Conservation (phyloP, 2,113 vertebrate genomes). For the Symphodus melops region DNA sequence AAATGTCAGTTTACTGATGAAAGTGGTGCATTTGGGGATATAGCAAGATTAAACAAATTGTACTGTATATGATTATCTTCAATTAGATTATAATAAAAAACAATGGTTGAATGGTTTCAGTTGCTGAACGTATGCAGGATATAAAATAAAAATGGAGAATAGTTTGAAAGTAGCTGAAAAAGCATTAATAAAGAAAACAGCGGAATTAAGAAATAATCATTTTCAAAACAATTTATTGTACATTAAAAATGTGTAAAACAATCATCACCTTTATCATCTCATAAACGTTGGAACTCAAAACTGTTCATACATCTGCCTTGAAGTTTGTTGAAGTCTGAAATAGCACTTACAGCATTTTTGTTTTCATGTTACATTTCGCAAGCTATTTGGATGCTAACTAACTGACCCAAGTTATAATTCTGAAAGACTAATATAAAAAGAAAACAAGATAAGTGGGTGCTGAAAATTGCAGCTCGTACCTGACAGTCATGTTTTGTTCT, state of each 20-base stretch:
- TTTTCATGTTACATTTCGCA: neutral
- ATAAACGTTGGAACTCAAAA: neutral
- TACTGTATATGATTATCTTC: no score
- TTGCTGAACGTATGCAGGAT: no score
- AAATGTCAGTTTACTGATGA: no score
- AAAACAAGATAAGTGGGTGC: neutral
- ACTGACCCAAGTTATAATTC: neutral
- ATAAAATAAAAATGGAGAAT: neutral
- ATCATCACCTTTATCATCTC: neutral
- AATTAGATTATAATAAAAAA: no score
- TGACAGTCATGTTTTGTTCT: neutral
- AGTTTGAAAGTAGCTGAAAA: neutral
- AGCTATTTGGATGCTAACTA: neutral
- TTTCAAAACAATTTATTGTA: constrained; percentile 49
- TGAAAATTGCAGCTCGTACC: neutral
- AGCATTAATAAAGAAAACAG: neutral
- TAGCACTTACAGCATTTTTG: neutral
- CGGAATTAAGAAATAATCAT: neutral
- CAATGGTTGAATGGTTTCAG: no score
- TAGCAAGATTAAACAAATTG: no score
- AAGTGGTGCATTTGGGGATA: no score
- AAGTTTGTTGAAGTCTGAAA: neutral
- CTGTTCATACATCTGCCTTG: neutral
- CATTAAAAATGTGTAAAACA: constrained; percentile 23
- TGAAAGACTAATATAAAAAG: neutral